Evolutionary conservation across 2,888 invertebrate species (phyloP).

Genomic region (Pyrrhosoma nymphula): DNA sequence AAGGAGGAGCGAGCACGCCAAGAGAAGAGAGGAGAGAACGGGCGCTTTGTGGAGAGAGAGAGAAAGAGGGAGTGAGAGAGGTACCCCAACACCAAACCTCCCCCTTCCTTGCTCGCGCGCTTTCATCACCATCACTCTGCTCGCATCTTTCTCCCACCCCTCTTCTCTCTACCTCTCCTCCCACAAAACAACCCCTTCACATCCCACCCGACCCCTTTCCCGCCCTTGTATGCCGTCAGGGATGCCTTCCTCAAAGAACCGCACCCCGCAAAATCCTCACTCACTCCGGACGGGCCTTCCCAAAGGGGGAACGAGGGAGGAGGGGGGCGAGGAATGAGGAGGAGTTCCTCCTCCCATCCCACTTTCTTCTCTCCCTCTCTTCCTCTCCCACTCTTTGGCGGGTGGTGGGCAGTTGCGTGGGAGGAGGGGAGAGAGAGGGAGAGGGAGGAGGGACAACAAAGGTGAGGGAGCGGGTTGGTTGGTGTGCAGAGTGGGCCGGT

Average conservation of each 20-base stretch:
- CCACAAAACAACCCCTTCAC: not conserved
- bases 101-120: not conserved
- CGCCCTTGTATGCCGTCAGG: not conserved
- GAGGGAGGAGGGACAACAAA: not conserved
- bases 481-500: no score
- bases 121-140: not conserved
- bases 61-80: not conserved
- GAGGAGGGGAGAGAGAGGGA: not conserved
- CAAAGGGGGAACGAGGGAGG: not conserved
- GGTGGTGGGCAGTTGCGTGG: not conserved
- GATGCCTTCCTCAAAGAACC: not conserved
- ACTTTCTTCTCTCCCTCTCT: no score
- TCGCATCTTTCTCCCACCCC: not conserved
- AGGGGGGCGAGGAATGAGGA: not conserved
- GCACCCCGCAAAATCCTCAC: constrained; percentile 9
- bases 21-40: not conserved
- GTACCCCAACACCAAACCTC: not conserved
- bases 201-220: not conserved
- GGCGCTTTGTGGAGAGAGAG: not conserved
- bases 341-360: not conserved
- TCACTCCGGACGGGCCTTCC: not conserved
- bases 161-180: no score
- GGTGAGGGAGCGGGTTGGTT: no score
- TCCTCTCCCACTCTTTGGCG: not conserved
- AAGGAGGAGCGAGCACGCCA: not conserved